phyloP scores from a whole-genome alignment of 1,140 invertebrate genomes.

The Platorchestia sp. region DNA sequence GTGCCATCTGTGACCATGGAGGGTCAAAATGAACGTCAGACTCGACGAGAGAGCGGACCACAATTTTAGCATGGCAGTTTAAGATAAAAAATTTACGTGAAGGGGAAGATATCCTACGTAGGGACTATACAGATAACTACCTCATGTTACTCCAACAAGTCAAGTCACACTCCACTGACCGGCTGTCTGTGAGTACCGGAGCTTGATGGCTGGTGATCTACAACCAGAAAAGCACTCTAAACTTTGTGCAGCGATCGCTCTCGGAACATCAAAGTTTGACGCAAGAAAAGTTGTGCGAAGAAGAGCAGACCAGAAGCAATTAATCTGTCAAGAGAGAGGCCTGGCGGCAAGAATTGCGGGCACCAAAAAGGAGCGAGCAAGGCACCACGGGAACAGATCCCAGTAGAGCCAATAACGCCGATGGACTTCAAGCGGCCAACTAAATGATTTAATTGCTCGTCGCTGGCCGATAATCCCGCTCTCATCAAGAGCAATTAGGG shows the following conservation, averaged over 20 bases:
- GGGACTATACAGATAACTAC: not conserved
- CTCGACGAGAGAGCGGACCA: not conserved
- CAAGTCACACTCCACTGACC: not conserved
- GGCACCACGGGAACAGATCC: not conserved
- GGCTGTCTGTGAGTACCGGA: not conserved
- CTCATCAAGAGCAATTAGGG: conserved; percentile 35
- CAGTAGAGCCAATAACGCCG: conserved; percentile 25
- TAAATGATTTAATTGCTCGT: conserved; percentile 46
- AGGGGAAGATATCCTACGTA: not conserved
- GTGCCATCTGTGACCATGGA: not conserved
- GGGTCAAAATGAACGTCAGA: not conserved
- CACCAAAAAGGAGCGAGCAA: conserved; percentile 1
- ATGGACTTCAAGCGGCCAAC: conserved; percentile 33
- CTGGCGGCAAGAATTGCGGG: not conserved
- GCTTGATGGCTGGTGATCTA: not conserved
- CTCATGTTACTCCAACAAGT: no score
- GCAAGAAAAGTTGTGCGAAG: not conserved
- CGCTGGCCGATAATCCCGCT: conserved; percentile 43
- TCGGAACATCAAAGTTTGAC: conserved; percentile 39
- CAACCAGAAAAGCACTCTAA: conserved; percentile 35
- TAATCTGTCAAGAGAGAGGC: conserved; percentile 21
- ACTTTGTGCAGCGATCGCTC: conserved; percentile 30
- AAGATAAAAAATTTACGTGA: not conserved
- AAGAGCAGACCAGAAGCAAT: conserved; percentile 37
- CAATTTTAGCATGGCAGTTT: not conserved